Evolutionary conservation across 2,888 invertebrate genomes (phyloP).

Genomic region (Hymenopus coronatus): DNA sequence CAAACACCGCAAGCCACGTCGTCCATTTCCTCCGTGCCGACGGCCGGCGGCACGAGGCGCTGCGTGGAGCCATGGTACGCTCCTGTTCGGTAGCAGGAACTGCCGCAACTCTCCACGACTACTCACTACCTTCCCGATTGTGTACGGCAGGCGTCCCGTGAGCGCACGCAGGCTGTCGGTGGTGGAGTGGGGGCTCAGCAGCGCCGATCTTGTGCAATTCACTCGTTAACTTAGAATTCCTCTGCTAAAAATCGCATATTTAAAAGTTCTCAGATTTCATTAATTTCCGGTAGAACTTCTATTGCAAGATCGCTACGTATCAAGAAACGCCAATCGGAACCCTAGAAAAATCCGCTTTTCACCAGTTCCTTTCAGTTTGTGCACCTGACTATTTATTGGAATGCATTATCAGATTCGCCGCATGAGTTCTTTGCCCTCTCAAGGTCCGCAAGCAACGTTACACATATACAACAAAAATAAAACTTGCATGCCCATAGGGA

Average conservation of each 20-base stretch:
- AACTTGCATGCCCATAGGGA: neutral
- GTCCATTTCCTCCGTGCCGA: slow-evolving; percentile 11
- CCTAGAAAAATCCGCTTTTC: neutral
- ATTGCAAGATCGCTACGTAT: neutral
- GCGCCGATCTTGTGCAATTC: neutral
- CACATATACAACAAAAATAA: neutral
- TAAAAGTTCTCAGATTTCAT: neutral
- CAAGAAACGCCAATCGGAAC: neutral
- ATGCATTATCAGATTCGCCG: neutral
- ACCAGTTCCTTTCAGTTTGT: neutral
- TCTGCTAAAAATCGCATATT: neutral
- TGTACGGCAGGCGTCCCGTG: neutral
- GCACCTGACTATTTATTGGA: neutral
- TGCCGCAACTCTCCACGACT: neutral
- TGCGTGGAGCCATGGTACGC: slow-evolving; percentile 23
- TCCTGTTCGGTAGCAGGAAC: slow-evolving; percentile 5
- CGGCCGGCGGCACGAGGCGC: slow-evolving; percentile 23
- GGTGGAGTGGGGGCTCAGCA: neutral
- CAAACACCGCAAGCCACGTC: slow-evolving; percentile 30
- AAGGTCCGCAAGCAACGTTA: neutral
- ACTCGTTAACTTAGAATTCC: too few species aligned
- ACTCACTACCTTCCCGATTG: neutral
- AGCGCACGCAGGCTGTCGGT: too few species aligned
- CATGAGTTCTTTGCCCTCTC: neutral
- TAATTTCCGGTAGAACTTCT: neutral